Evolutionary conservation across 2,797 vertebrate genomes (phyloP), one percentile per base, ranked within the genome.

Genomic region (Smutsia gigantea): DNA sequence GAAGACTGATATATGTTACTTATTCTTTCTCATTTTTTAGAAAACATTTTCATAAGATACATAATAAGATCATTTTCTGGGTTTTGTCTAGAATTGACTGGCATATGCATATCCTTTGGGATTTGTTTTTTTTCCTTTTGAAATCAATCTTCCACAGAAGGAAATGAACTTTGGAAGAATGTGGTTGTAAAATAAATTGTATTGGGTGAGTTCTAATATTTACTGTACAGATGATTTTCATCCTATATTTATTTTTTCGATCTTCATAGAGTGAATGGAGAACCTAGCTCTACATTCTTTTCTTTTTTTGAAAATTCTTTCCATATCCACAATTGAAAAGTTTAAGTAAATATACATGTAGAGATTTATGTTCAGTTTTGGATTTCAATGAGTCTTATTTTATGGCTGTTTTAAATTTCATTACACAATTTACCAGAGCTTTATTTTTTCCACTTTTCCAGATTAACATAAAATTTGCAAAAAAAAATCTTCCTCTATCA

Each of bases 191-290:
- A 29, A 84, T 81, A 95, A 96, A 87, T 81, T 89, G 23, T 77
- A 77, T 23, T 87, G 53, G 31, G n/a, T 68, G 21, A 81, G 7
- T 90, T 95, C 75, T 88, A 97, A 81, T 93, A 90, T 93, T 94
- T 97, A 87, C 63, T 31, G 1, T 89, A 66, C 37, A 87, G 81
- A 93, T 82, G 18, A 74, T 91, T 92, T 83, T 78, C n/a, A 78
- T 85, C 21, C 21, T 53, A 71, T 19, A 71, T 71, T 34, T 66
- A 93, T 87, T 61, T 89, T 95, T 88, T 72, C 71, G 59, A 37
- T 83, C 39, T 87, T 95, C 55, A 63, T 78, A 72, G 23, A 92
- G 3, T 97, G 31, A 87, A 82, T 46, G 78, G 42, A 90, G 5
- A 85, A 83, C 0, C 11, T 95, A 61, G 23, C 12, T 81, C 59